Evolutionary conservation across 2,888 invertebrate genomes (phyloP), one percentile per base, ranked within the genome.

Genomic region (Nephrotoma guestfalica): DNA sequence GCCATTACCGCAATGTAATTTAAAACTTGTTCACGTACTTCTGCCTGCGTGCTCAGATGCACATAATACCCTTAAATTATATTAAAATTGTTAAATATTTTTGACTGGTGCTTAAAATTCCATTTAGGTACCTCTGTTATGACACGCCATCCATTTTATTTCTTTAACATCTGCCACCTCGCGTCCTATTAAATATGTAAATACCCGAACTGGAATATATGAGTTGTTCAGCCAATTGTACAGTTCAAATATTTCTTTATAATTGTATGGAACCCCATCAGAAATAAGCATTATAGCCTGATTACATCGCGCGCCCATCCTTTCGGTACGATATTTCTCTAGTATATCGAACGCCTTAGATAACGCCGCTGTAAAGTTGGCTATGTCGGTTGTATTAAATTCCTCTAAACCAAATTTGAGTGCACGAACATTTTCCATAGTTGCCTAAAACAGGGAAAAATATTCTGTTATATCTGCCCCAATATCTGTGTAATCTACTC

Each of bases 251-350:
- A 98, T 95, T 89, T 98, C 96, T 90, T 97, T 96, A 92, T 96
- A 98, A 90, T 96, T 97, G 90, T 97, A 97, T 84, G 99, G 98
- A 15, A 99, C 98, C 41, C 99, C 99, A 91, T 99, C 99, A n/a
- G 99, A 99, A 89, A 99, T 95, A 89, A 99, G 92, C 99, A 99
- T 99, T 89, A 99, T 99, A 43, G 98, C 99, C 93, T 98, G 96
- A 92, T 97, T 97, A 91, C 96, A 96, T 88, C 93, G 93, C 83
- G 96, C 95, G 83, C 96, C 96, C 84, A 94, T 93, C 86, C 93
- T 92, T 88, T 93, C 93, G 41, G 92, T 92, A 88, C 94, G 93
- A 89, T 94, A 94, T 85, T 93, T 92, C 91, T 94, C 93, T 87
- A 99, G 93, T 83, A 98, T 93, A 89, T 97, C 95, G 92, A 99